Percentiles rank a stretch among this genome's conserved stretches.
phyloP scores from a whole-genome alignment of 1,140 invertebrate species.

The Plodia interpunctella region DNA sequence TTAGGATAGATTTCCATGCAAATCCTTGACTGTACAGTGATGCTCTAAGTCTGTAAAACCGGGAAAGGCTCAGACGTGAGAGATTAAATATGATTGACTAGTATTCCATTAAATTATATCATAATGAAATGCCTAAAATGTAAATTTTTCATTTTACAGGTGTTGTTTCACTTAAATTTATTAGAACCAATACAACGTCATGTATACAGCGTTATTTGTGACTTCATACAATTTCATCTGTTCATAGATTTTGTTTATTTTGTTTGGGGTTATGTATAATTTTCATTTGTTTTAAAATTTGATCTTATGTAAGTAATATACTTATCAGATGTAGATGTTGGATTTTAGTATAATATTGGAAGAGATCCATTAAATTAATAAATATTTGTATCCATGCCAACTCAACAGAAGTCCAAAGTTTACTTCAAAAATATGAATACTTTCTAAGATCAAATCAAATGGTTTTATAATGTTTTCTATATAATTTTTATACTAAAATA shows the following conservation, averaged over 20 bases:
- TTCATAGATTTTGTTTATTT: conserved; percentile 8
- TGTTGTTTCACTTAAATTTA: no score
- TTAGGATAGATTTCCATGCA: no score
- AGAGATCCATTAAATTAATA: conserved; percentile 14
- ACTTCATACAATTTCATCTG: no score
- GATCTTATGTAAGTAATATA: neutral
- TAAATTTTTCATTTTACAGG: no score
- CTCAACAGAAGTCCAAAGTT: conserved; percentile 40
- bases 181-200: no score
- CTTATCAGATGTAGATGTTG: neutral
- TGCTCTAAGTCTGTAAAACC: no score
- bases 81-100: no score
- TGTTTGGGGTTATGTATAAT: neutral
- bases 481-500: neutral
- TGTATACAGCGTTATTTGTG: no score
- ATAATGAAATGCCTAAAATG: no score
- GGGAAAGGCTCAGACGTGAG: no score
- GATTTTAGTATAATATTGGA: conserved; percentile 17
- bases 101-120: no score
- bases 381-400: conserved; percentile 27
- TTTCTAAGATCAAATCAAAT: conserved; percentile 5
- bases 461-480: neutral
- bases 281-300: neutral
- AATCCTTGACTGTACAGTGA: no score
- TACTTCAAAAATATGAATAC: conserved; percentile 16